These are phyloP conservation scores for Florisuga fusca DNA, from an alignment of 2,797 vertebrate genomes.

Conservation along the genomic window DNA sequence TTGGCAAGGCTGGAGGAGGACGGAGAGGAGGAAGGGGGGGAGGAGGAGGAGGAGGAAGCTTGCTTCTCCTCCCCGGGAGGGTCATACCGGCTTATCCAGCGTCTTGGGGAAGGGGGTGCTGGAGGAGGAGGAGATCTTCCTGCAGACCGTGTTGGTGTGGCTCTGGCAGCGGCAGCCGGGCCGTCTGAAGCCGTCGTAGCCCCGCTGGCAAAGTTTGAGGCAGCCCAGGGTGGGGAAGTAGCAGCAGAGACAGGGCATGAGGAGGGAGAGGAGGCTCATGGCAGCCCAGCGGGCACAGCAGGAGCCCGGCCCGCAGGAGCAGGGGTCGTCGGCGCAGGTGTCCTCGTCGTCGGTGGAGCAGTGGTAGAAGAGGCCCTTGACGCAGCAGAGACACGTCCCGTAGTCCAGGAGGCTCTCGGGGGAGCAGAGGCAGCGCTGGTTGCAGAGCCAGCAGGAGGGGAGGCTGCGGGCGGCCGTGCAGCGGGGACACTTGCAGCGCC, in stretches of 20 bases:
- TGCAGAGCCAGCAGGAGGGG: conserved; percentile 94
- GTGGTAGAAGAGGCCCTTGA: conserved; percentile 97
- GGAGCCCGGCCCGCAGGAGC: conserved; percentile 89
- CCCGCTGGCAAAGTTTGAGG: conserved; percentile 91
- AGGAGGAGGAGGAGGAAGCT: conserved; percentile 40
- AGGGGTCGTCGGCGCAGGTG: conserved; percentile 94
- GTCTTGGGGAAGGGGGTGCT: conserved; percentile 87
- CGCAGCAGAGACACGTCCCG: conserved; percentile 93
- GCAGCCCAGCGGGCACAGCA: conserved; percentile 92
- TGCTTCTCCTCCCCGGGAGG: conserved; percentile 44
- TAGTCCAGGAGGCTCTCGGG: conserved; percentile 91
- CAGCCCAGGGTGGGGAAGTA: conserved; percentile 94
- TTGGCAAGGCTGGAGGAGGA: conserved; percentile 3
- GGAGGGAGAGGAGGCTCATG: conserved; percentile 90
- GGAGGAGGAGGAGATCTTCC: conserved; percentile 90
- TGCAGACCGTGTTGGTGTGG: conserved; percentile 95
- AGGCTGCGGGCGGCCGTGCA: conserved; percentile 89
- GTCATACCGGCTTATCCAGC: conserved; percentile 95
- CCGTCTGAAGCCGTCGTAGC: conserved; percentile 88
- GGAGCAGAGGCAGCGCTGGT: conserved; percentile 94
- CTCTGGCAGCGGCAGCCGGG: conserved; percentile 96
- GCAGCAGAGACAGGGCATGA: conserved; percentile 98
- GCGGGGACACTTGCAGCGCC: conserved; percentile 92
- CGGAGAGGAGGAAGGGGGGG: background rate
- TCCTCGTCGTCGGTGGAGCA: conserved; percentile 96